Evolutionary conservation across 92 coral and sea anemone species (phyloP).

Genomic region (Phenganax subtilis): DNA sequence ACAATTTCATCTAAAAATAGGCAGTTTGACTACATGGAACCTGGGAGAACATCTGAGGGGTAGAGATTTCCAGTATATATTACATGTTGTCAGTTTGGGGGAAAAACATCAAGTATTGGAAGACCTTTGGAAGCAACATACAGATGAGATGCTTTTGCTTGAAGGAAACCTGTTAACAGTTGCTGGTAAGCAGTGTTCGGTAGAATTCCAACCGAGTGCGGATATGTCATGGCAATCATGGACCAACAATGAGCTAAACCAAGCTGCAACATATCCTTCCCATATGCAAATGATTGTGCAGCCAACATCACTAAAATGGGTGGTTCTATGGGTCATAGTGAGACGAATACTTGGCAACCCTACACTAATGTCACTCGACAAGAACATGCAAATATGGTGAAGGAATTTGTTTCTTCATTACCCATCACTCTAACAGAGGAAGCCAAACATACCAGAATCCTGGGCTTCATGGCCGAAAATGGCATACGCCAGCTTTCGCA

Average conservation of each 20-base stretch:
- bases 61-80: slow-evolving; percentile 47
- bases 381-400: slow-evolving; percentile 29
- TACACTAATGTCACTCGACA: slow-evolving; percentile 14
- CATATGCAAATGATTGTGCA: slow-evolving; percentile 9
- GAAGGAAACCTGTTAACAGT: slow-evolving; percentile 55
- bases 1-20: too few species aligned
- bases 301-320: slow-evolving; percentile 32
- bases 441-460: neutral
- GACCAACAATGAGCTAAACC: slow-evolving; percentile 11
- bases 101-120: slow-evolving; percentile 57
- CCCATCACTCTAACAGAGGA: slow-evolving; percentile 31
- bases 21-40: slow-evolving; percentile 45
- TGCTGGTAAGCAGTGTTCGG: slow-evolving; percentile 35
- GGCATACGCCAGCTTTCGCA: too few species aligned
- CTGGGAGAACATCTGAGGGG: slow-evolving; percentile 51
- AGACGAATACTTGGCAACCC: slow-evolving; percentile 17
- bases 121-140: slow-evolving; percentile 58
- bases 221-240: neutral
- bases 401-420: slow-evolving; percentile 11
- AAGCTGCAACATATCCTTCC: slow-evolving; percentile 14
- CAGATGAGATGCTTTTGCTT: slow-evolving; percentile 60
- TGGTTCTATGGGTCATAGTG: slow-evolving; percentile 23
- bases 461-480: too few species aligned
- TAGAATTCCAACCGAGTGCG: slow-evolving; percentile 8
- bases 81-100: slow-evolving; percentile 54